phyloP scores from a whole-genome alignment of 2,113 vertebrate species.

The Pholis gunnellus region DNA sequence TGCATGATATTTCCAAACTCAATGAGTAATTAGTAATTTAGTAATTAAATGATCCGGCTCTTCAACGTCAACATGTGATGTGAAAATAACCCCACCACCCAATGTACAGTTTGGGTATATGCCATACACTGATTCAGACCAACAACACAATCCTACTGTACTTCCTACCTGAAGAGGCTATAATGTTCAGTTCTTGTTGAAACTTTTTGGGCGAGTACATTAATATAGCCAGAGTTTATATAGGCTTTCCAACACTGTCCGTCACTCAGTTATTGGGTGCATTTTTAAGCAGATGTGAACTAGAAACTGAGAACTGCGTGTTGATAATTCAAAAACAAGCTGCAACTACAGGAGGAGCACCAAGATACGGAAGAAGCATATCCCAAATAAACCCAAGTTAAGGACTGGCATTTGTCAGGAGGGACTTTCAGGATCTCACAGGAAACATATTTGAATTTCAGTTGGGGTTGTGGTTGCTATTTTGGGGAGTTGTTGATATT shows the following conservation, averaged over 20 bases:
- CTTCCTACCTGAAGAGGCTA: background rate
- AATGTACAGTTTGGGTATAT: background rate
- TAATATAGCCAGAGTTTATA: background rate
- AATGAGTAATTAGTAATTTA: background rate
- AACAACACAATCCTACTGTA: background rate
- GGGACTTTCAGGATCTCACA: conserved; percentile 7
- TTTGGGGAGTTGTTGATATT: conserved; percentile 46
- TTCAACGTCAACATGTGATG: background rate
- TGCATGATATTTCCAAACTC: background rate
- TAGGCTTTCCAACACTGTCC: background rate
- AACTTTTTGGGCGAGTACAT: background rate
- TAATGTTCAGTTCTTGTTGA: background rate
- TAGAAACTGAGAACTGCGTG: background rate
- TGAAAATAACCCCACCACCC: background rate
- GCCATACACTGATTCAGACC: background rate
- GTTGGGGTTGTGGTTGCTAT: conserved; percentile 27
- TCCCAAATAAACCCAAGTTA: background rate
- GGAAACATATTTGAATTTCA: conserved; percentile 26
- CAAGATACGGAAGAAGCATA: background rate
- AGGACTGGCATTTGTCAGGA: conserved; percentile 9
- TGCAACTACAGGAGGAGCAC: background rate
- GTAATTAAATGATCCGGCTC: background rate
- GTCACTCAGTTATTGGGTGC: background rate
- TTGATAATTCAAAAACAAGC: background rate
- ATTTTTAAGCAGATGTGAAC: background rate